These are phyloP conservation scores for Phyllostomus discolor DNA, from an alignment of 2,113 vertebrate genomes.

Conservation along the genomic window DNA sequence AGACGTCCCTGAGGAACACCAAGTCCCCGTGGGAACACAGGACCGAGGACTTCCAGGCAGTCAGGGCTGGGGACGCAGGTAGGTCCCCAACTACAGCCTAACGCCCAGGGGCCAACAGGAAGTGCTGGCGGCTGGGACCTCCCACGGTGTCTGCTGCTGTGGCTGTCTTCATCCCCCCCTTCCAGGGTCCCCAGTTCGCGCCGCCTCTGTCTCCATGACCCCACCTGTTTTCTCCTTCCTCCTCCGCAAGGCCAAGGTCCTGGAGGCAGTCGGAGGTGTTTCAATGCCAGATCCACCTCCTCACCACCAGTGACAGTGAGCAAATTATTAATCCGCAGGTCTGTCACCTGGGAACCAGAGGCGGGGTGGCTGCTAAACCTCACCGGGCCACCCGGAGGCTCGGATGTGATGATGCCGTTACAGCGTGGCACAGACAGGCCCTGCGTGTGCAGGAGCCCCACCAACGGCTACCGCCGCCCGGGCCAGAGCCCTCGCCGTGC, in stretches of 20 bases:
- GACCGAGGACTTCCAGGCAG: rapidly evolving
- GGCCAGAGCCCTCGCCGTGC: background rate
- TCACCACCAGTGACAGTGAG: background rate
- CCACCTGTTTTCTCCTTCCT: background rate
- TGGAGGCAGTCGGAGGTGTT: background rate
- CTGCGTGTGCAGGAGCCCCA: rapidly evolving
- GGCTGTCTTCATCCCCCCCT: background rate
- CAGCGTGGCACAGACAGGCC: background rate
- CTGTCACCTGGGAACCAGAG: background rate
- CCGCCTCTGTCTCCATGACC: background rate
- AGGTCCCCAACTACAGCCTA: background rate
- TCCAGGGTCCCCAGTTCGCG: background rate
- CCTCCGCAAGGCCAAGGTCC: background rate
- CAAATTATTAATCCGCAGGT: background rate
- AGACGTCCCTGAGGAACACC: background rate
- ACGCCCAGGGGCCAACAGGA: rapidly evolving
- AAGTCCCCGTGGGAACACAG: background rate
- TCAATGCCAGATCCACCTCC: background rate
- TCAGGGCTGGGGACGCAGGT: background rate
- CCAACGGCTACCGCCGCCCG: background rate
- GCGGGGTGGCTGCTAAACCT: background rate
- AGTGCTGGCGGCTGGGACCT: no score
- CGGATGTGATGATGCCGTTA: rapidly evolving
- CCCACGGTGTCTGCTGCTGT: rapidly evolving
- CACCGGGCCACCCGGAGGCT: background rate